Percentiles rank a stretch among this genome's conserved stretches.
Conservation (phyloP, 2,113 vertebrate genomes). For the Ellobius talpinus region DNA sequence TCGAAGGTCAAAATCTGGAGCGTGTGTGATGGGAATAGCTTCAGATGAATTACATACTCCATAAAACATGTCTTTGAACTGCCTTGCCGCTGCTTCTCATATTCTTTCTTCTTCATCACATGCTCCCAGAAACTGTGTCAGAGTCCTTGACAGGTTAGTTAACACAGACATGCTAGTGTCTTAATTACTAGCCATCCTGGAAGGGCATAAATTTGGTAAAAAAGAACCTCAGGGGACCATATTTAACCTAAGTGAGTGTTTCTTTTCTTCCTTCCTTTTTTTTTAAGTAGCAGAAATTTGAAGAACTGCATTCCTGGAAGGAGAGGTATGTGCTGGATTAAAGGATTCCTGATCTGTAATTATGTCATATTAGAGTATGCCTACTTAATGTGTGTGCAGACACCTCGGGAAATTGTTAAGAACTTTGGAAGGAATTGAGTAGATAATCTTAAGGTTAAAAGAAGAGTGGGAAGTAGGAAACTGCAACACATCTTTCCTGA, state of each 20-base stretch:
- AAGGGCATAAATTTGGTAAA: constrained; percentile 50
- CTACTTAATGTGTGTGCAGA: not conserved
- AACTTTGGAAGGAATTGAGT: constrained; percentile 8
- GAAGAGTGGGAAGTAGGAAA: constrained; percentile 37
- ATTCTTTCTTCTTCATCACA: not conserved
- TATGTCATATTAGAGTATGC: not conserved
- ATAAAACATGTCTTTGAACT: constrained; percentile 2
- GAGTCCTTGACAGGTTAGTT: constrained; percentile 32
- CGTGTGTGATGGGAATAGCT: not conserved
- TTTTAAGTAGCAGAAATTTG: constrained; percentile 30
- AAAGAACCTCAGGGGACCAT: constrained; percentile 28
- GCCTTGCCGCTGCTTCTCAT: not conserved
- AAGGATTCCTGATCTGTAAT: constrained; percentile 33
- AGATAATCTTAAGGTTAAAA: constrained; percentile 47
- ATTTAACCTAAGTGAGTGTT: constrained; percentile 34
- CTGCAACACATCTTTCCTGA: constrained; percentile 7
- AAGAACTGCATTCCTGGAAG: constrained; percentile 51
- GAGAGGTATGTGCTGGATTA: not conserved
- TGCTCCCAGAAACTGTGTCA: not conserved
- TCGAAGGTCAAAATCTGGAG: not conserved
- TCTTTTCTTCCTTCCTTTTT: not conserved
- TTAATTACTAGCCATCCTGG: constrained; percentile 47
- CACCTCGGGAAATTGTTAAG: not conserved
- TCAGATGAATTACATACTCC: not conserved
- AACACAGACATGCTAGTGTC: constrained; percentile 15